Evolutionary conservation across 2,888 invertebrate genomes (phyloP).

Genomic region (Cephus rjabovi): DNA sequence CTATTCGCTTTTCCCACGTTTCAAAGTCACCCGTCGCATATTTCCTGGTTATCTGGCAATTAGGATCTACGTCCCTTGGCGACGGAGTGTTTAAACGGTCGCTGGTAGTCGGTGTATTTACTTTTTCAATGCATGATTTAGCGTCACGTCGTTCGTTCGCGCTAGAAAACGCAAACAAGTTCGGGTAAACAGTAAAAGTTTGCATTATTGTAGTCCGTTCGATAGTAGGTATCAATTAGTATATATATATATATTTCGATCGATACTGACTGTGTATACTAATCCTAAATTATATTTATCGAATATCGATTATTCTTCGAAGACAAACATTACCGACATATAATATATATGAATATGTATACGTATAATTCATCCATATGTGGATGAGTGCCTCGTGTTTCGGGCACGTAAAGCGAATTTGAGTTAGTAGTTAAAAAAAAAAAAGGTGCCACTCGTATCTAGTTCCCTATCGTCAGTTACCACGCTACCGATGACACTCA

Average conservation of each 20-base stretch:
- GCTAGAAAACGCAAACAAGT: slow-evolving; percentile 14
- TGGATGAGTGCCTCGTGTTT: not conserved
- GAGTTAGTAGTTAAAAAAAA: not conserved
- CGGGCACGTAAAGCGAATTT: not conserved
- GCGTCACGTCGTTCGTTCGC: slow-evolving; percentile 24
- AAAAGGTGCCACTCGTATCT: not conserved
- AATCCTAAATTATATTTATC: not conserved
- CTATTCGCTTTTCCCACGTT: not conserved
- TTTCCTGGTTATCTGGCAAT: slow-evolving; percentile 52
- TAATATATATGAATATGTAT: too few relatives aligned
- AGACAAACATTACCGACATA: not conserved
- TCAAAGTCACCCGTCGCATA: slow-evolving; percentile 7
- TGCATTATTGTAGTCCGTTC: not conserved
- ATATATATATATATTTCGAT: not conserved
- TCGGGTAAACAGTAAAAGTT: not conserved
- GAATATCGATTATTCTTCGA: not conserved
- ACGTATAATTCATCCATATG: not conserved
- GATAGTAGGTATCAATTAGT: not conserved
- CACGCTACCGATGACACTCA: slow-evolving; percentile 23
- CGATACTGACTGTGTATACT: not conserved
- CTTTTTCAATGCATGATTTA: slow-evolving; percentile 52
- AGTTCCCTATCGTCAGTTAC: slow-evolving; percentile 34
- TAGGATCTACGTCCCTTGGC: slow-evolving; percentile 46
- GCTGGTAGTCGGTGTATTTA: slow-evolving; percentile 34
- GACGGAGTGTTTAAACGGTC: slow-evolving; percentile 20